Evolutionary conservation across 2,888 invertebrate genomes (phyloP), one percentile per base, ranked within the genome.

Genomic region (Lithophane socia): DNA sequence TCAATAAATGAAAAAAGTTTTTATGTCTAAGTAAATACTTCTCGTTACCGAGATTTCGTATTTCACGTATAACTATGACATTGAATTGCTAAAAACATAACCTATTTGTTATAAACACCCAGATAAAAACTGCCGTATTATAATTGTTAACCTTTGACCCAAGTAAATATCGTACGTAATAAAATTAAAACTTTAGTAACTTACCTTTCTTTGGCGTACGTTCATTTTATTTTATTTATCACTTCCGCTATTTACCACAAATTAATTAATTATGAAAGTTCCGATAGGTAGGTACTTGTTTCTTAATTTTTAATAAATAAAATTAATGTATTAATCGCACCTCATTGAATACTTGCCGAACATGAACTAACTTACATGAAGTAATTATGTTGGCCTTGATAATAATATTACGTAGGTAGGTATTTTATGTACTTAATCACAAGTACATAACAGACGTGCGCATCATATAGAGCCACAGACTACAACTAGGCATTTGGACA

Each of bases 151-250:
- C 74, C 75, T 67, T 77, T 63, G 77, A 75, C 54, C 63, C 24
- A 60, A 21, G 18, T 29, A 61, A 54, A 37, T 29, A 29, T 4
- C 8, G 29, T 44, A 44, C 18, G 18, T 44, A 58, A 69, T 60
- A 63, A 72, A 44, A 29, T 72, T 10, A 42, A 21, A 60, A 67
- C 9, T 10, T 64, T 24, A 68, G 54, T 60, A 77, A 83, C 90
- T 89, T 90, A 95, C 94, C 92, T 93, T 95, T 90, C 95, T 92
- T 88, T 93, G 93, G 13, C 95, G 92, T 77, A 95, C 89, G 84
- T 88, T 90, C 94, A 94, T 94, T 84, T 85, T 92, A 24, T 49
- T 60, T 64, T 21, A 52, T 49, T 71, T 49, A 16, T 5, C 69
- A 77, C 77, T 78, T 77, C 49, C 64, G 24, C 29, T 64, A 68